Conservation (phyloP, 2,888 invertebrate species). For the Piscicola geometra region DNA sequence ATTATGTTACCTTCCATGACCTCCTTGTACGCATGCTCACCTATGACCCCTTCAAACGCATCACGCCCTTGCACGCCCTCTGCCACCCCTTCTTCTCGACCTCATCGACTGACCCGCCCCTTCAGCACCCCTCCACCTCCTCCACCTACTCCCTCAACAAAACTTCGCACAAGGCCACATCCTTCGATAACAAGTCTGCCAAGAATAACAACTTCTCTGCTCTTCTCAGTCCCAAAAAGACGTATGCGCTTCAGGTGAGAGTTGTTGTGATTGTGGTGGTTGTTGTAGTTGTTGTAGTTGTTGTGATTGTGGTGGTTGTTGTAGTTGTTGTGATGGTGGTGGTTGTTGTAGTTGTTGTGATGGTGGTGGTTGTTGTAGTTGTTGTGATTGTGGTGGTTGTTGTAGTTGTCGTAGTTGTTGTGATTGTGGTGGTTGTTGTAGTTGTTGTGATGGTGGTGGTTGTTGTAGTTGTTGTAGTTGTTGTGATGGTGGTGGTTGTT, state of each 20-base stretch:
- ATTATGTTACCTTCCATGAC: slow-evolving; percentile 15
- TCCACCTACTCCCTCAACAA: not conserved
- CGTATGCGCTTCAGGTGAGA: not conserved
- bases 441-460: too few species aligned
- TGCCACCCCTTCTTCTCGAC: slow-evolving; percentile 9
- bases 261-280: not conserved
- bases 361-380: not conserved
- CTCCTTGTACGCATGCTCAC: slow-evolving; percentile 20
- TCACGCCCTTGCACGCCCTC: slow-evolving; percentile 8
- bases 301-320: not conserved
- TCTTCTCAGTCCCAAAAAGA: slow-evolving; percentile 5
- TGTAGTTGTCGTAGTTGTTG: not conserved
- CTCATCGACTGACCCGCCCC: not conserved
- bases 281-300: not conserved
- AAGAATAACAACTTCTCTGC: not conserved
- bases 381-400: not conserved
- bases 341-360: not conserved
- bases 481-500: too few species aligned
- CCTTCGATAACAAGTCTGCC: not conserved
- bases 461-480: too few species aligned
- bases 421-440: not conserved
- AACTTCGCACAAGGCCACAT: not conserved
- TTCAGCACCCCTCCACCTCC: not conserved
- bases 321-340: not conserved
- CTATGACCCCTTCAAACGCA: slow-evolving; percentile 8